Percentiles rank a stretch among this genome's conserved stretches.
Evolutionary conservation across 2,113 vertebrate genomes (phyloP).

Genomic region (Cranoglanis bouderius): DNA sequence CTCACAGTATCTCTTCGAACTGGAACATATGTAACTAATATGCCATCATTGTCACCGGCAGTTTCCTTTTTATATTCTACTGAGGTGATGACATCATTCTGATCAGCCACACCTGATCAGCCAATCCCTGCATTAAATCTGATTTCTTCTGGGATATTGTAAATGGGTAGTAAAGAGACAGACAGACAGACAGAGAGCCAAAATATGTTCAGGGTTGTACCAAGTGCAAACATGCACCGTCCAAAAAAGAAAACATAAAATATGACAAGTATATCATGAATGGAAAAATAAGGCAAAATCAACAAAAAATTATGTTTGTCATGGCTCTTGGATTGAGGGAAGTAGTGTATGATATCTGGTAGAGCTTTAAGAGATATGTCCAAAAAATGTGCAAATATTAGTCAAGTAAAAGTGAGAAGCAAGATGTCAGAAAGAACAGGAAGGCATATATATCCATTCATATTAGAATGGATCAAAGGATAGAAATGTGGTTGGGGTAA

Average conservation of each 20-base stretch:
- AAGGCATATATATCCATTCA: too few relatives aligned
- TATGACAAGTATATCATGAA: neutral
- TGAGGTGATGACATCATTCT: neutral
- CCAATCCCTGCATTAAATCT: neutral
- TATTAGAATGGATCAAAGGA: conserved; percentile 2
- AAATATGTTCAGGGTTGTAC: neutral
- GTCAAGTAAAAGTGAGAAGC: neutral
- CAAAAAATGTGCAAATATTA: neutral
- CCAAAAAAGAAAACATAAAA: neutral
- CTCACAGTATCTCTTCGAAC: neutral
- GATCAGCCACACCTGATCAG: neutral
- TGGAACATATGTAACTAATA: neutral
- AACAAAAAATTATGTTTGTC: neutral
- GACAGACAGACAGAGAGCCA: neutral
- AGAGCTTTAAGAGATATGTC: neutral
- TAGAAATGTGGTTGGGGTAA: neutral
- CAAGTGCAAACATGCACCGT: too few relatives aligned
- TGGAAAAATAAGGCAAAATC: neutral
- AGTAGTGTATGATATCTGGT: neutral
- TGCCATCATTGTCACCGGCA: neutral
- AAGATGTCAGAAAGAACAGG: neutral
- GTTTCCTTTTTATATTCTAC: neutral
- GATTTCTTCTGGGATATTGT: neutral
- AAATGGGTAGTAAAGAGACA: neutral
- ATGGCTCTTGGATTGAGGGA: neutral